phyloP scores from a whole-genome alignment of 37 sponge, comb jelly and placozoan species.

The Dysidea cf. avara region DNA sequence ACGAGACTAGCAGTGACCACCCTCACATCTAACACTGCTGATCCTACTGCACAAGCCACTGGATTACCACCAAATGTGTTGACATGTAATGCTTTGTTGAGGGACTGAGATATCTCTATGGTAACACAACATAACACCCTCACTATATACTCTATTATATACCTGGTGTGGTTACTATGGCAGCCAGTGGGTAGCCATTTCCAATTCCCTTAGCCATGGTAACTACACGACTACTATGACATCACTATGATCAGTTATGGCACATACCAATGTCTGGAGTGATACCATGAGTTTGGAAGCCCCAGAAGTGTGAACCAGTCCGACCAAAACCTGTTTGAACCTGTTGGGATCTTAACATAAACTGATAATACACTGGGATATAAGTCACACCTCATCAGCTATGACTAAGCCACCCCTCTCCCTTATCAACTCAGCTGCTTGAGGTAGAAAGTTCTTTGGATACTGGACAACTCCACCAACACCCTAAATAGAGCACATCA shows the following conservation, averaged over 20 bases:
- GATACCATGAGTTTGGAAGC: conserved; percentile 80
- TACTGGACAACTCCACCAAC: conserved; percentile 82
- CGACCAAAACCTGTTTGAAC: conserved; percentile 97
- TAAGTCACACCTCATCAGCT: conserved; percentile 75
- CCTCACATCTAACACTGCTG: conserved; percentile 86
- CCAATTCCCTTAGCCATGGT: conserved; percentile 92
- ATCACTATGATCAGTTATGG: neutral
- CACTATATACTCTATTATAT: too few relatives aligned
- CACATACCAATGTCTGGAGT: conserved; percentile 84
- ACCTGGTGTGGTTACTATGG: conserved; percentile 90
- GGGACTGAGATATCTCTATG: conserved; percentile 78
- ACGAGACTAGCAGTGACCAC: too few relatives aligned
- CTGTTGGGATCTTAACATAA: conserved; percentile 31
- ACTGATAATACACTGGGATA: conserved; percentile 1
- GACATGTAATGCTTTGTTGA: conserved; percentile 81
- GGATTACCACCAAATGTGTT: conserved; percentile 98
- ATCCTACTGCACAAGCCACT: conserved; percentile 84
- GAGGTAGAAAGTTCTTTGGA: conserved; percentile 73
- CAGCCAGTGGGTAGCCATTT: conserved; percentile 93
- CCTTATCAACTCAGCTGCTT: conserved; percentile 65
- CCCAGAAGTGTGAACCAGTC: conserved; percentile 91
- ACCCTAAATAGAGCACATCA: conserved; percentile 47
- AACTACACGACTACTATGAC: conserved; percentile 25
- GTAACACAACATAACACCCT: too few relatives aligned
- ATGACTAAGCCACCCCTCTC: conserved; percentile 84